Evolutionary conservation across 2,888 invertebrate species (phyloP).

Genomic region (Acanthosoma haemorrhoidale): DNA sequence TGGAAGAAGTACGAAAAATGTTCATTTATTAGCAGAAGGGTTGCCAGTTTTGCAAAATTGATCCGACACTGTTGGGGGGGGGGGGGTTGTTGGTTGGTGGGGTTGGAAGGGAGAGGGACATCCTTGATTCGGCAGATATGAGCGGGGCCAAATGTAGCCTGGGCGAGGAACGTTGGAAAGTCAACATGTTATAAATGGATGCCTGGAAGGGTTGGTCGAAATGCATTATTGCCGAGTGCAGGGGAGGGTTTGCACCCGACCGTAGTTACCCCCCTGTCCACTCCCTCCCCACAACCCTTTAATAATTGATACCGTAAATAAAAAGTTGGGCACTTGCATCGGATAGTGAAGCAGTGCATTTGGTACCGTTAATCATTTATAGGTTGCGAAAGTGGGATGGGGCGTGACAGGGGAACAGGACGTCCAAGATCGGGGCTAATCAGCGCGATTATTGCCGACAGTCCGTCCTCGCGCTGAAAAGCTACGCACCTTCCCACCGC

Average conservation of each 20-base stretch:
- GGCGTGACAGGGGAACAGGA: neutral
- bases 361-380: conserved; percentile 7
- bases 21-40: too few species aligned
- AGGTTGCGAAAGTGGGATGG: neutral
- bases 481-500: neutral
- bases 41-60: too few species aligned
- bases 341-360: conserved; percentile 19
- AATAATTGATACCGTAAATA: conserved; percentile 21
- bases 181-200: conserved; percentile 22
- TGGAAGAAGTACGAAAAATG: too few species aligned
- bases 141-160: neutral
- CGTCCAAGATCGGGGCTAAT: neutral
- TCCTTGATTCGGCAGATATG: neutral
- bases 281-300: neutral
- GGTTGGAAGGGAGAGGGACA: neutral
- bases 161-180: conserved; percentile 1
- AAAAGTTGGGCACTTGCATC: conserved; percentile 25
- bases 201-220: neutral
- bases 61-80: neutral
- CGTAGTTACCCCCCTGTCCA: too few species aligned
- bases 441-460: neutral
- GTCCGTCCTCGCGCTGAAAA: neutral
- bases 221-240: conserved; percentile 18
- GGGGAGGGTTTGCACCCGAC: neutral
- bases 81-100: neutral